Evolutionary conservation across 1,140 invertebrate genomes (phyloP).

Genomic region (Phortica variegata): DNA sequence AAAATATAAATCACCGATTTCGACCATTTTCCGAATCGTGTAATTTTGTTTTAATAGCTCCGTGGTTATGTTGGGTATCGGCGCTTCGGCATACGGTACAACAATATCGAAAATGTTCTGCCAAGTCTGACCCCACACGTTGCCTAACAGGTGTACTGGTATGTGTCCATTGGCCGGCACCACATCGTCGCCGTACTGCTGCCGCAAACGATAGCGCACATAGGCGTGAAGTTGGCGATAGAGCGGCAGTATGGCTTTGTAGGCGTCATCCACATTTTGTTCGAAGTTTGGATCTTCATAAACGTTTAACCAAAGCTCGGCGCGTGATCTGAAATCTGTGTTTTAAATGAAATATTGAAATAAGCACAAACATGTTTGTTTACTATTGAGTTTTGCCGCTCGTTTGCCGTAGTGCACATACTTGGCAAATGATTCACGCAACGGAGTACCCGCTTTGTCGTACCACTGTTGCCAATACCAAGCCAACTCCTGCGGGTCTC

Average conservation of each 20-base stretch:
- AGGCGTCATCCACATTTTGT: conserved; percentile 54
- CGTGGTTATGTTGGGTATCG: conserved; percentile 30
- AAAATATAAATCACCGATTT: conserved; percentile 78
- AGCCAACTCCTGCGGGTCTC: conserved; percentile 69
- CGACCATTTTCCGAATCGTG: conserved; percentile 47
- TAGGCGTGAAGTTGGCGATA: conserved; percentile 66
- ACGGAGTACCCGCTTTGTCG: conserved; percentile 66
- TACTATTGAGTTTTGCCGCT: conserved; percentile 74
- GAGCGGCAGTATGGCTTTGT: conserved; percentile 60
- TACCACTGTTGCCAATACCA: conserved; percentile 76
- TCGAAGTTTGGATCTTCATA: conserved; percentile 61
- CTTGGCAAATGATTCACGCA: conserved; percentile 66
- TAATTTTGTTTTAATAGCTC: no score
- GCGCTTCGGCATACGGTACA: conserved; percentile 65
- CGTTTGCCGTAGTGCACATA: conserved; percentile 76
- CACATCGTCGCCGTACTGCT: conserved; percentile 48
- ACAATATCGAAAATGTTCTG: conserved; percentile 66
- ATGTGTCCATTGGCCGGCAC: conserved; percentile 25
- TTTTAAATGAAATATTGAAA: background rate
- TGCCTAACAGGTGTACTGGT: conserved; percentile 38
- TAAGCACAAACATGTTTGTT: no score
- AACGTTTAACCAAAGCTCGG: conserved; percentile 54
- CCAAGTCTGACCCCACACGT: conserved; percentile 80
- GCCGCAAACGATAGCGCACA: conserved; percentile 59
- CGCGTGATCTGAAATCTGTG: conserved; percentile 21